Conservation (phyloP, 1,140 invertebrate genomes). For the Caenorhabditis briggsae region DNA sequence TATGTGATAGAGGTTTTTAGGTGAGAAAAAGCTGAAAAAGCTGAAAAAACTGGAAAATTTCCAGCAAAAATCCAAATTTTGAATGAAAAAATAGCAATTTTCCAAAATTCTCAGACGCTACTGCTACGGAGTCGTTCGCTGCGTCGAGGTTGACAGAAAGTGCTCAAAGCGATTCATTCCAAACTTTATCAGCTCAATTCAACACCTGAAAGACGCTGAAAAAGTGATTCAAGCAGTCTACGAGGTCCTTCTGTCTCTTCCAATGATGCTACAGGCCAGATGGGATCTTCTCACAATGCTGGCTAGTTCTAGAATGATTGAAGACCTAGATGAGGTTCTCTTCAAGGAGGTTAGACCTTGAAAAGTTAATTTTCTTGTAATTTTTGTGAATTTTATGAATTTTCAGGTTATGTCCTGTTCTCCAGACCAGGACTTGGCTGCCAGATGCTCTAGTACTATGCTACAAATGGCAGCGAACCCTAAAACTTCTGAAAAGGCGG, state of each 20-base stretch:
- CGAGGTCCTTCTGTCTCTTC: background rate
- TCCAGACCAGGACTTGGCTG: slow-evolving; percentile 14
- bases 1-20: background rate
- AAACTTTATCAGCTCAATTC: background rate
- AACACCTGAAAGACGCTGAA: background rate
- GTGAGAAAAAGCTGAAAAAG: background rate
- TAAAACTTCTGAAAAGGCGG: background rate
- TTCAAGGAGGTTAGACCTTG: background rate
- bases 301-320: background rate
- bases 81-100: background rate
- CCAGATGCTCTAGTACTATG: background rate
- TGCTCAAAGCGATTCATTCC: background rate
- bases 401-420: slow-evolving; percentile 26
- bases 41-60: background rate
- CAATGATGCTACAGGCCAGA: slow-evolving; percentile 9
- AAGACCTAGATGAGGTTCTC: background rate
- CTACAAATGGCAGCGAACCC: slow-evolving; percentile 23
- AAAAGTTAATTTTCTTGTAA: background rate
- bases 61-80: background rate
- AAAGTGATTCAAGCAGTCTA: background rate
- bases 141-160: background rate
- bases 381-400: background rate
- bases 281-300: slow-evolving; percentile 6
- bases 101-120: background rate
- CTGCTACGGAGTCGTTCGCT: background rate